Conservation (phyloP, 2,888 invertebrate species). For the Metacarcinus magister region DNA sequence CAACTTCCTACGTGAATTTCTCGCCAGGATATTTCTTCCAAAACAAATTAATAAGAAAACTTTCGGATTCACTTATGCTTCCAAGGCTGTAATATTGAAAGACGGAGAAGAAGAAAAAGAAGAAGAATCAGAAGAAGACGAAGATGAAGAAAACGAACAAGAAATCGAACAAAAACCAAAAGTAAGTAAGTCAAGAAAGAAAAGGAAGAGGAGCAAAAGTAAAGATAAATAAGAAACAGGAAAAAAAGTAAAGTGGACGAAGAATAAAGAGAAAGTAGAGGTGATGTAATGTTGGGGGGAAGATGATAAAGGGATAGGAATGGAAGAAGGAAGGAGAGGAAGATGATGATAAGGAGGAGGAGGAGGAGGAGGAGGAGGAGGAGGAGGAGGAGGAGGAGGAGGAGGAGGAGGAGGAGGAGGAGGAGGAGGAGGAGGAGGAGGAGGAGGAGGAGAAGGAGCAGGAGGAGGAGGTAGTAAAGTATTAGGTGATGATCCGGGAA, state of each 20-base stretch:
- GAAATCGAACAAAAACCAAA: not conserved
- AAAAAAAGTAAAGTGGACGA: not conserved
- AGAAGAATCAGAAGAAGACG: too few species aligned
- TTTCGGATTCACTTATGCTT: not conserved
- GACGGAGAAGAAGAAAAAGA: too few species aligned
- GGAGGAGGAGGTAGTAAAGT: not conserved
- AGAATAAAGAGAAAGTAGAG: not conserved
- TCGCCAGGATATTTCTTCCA: not conserved
- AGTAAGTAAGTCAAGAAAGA: too few species aligned
- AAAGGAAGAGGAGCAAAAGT: too few species aligned
- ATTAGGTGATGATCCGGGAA: conserved; percentile 3
- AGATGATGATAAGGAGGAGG: too few species aligned
- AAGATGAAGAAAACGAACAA: not conserved
- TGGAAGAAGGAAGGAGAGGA: not conserved
- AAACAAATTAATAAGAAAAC: conserved; percentile 20
- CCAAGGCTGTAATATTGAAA: not conserved
- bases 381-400: too few species aligned
- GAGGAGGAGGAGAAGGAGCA: not conserved
- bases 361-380: not conserved
- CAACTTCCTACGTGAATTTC: not conserved
- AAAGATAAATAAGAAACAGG: too few species aligned
- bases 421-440: not conserved
- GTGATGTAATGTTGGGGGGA: too few species aligned
- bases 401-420: not conserved
- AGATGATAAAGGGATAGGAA: too few species aligned